Conservation (phyloP, 2,797 vertebrate genomes). For the Pseudotriccus pelzelni region DNA sequence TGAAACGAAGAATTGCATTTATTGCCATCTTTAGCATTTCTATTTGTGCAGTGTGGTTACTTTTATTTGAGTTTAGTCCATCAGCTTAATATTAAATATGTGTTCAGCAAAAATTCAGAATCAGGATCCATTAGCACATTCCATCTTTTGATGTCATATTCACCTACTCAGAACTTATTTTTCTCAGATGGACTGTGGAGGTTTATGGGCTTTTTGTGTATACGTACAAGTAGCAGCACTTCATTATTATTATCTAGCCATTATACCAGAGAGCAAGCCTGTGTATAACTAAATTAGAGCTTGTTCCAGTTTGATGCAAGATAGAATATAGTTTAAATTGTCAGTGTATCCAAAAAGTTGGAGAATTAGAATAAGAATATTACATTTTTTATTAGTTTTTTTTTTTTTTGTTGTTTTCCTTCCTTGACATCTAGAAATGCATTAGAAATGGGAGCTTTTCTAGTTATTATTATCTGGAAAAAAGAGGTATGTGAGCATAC, state of each 20-base stretch:
- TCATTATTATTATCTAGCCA: not conserved
- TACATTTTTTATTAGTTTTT: not conserved
- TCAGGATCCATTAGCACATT: not conserved
- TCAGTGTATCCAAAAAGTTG: not conserved
- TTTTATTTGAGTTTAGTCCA: not conserved
- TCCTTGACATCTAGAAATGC: not conserved
- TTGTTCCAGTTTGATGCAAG: not conserved
- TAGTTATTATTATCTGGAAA: not conserved
- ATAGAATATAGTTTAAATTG: not conserved
- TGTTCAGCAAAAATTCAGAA: not conserved
- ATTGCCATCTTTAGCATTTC: not conserved
- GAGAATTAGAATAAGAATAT: not conserved
- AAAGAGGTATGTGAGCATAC: not conserved
- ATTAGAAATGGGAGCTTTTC: not conserved
- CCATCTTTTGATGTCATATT: not conserved
- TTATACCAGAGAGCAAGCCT: not conserved
- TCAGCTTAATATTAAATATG: not conserved
- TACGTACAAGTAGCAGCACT: not conserved
- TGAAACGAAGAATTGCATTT: not conserved
- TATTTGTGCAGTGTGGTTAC: fast-evolving
- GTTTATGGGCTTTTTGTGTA: not conserved
- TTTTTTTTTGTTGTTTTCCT: not conserved
- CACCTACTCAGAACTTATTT: not conserved
- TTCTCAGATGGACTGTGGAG: not conserved
- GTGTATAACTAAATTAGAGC: not conserved